Conservation (phyloP, 2,888 invertebrate species). For the Lacanobia oleracea region DNA sequence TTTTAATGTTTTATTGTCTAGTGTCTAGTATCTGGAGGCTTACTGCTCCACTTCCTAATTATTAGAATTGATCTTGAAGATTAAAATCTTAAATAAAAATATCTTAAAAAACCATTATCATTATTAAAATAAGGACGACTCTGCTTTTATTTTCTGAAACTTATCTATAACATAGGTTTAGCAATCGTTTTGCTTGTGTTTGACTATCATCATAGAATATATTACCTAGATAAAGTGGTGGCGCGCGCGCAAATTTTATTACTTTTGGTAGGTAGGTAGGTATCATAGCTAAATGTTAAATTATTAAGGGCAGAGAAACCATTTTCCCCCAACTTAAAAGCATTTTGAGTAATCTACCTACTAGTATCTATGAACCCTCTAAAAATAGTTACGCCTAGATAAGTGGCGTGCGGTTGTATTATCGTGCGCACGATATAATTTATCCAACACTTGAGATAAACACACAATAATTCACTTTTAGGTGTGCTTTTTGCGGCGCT, state of each 20-base stretch:
- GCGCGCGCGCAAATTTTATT: background rate
- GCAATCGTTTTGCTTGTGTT: background rate
- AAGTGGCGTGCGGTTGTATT: slow-evolving; percentile 63
- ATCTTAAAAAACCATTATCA: too few relatives aligned
- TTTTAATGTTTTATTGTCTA: too few relatives aligned
- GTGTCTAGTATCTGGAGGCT: too few relatives aligned
- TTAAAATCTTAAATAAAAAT: too few relatives aligned
- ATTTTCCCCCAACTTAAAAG: slow-evolving; percentile 32
- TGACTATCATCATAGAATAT: background rate
- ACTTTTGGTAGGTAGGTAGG: background rate
- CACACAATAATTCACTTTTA: slow-evolving; percentile 70
- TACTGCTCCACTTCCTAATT: too few relatives aligned
- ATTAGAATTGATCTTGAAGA: too few relatives aligned
- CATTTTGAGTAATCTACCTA: slow-evolving; percentile 54
- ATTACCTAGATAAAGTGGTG: too few relatives aligned
- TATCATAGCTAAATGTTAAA: slow-evolving; percentile 20
- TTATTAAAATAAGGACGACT: too few relatives aligned
- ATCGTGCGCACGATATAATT: slow-evolving; percentile 59
- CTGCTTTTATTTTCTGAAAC: too few relatives aligned
- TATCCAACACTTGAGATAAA: slow-evolving; percentile 65
- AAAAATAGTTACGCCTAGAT: slow-evolving; percentile 51
- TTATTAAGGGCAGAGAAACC: slow-evolving; percentile 20
- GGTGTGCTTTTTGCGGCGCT: slow-evolving; percentile 70
- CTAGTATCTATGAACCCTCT: slow-evolving; percentile 50
- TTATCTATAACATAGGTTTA: too few relatives aligned